phyloP scores from a whole-genome alignment of 2,113 vertebrate species.

The Desmodus rotundus region DNA sequence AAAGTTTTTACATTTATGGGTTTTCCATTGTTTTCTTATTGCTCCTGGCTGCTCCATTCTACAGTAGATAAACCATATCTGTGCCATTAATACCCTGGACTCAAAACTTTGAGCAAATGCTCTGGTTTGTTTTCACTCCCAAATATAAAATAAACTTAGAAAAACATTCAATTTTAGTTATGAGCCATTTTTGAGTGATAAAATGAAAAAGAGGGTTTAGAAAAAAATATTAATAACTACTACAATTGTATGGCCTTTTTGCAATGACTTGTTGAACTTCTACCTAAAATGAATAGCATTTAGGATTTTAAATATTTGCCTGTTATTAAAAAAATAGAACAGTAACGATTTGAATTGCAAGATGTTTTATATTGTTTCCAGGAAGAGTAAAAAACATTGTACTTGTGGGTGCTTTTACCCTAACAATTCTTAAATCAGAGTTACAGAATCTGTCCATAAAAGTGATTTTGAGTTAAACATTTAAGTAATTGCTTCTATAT shows the following conservation, averaged over 20 bases:
- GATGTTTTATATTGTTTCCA: neutral
- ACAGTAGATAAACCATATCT: neutral
- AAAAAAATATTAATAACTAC: neutral
- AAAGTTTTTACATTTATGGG: neutral
- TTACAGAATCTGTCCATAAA: neutral
- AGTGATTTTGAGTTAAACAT: neutral
- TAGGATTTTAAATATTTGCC: neutral
- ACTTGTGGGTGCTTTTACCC: neutral
- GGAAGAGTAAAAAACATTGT: neutral
- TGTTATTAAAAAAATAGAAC: neutral
- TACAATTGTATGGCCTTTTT: neutral
- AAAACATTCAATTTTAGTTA: neutral
- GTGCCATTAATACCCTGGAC: neutral
- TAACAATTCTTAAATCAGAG: neutral
- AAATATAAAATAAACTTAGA: neutral
- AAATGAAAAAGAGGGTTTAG: neutral
- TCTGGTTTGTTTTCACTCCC: neutral
- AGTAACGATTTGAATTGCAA: neutral
- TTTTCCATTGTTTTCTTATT: neutral
- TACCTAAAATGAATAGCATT: neutral
- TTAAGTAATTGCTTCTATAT: neutral
- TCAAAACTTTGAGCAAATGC: neutral
- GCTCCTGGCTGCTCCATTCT: neutral
- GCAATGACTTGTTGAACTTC: neutral
- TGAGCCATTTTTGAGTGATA: neutral